Evolutionary conservation across 1,140 invertebrate genomes (phyloP).

Genomic region (Ceratina japonica): DNA sequence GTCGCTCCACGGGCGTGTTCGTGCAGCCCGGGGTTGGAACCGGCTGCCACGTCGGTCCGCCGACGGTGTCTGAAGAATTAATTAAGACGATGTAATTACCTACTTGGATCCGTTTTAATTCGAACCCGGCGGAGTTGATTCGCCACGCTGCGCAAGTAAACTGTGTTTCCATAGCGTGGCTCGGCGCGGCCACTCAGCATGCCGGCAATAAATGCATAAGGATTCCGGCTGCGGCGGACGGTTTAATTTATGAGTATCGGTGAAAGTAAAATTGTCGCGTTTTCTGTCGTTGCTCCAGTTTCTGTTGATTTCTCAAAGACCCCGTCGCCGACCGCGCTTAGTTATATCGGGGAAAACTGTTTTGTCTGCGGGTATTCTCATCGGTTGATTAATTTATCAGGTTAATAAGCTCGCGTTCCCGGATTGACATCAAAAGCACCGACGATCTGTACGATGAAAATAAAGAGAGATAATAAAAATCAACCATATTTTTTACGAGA

Average conservation of each 20-base stretch:
- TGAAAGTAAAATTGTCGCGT: not conserved
- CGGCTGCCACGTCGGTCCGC: not conserved
- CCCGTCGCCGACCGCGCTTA: not conserved
- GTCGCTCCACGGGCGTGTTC: slow-evolving; percentile 7
- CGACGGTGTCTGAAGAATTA: slow-evolving; percentile 43
- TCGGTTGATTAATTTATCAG: not conserved
- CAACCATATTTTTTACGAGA: too few relatives aligned
- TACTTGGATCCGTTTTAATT: slow-evolving; percentile 41
- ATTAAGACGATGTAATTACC: slow-evolving; percentile 50
- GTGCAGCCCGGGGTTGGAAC: not conserved
- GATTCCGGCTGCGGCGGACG: not conserved
- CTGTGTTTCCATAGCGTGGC: not conserved
- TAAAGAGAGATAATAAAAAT: too few relatives aligned
- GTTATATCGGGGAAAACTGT: not conserved
- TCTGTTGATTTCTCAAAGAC: slow-evolving; percentile 2
- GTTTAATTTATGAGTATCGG: slow-evolving; percentile 21
- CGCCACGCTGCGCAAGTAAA: not conserved
- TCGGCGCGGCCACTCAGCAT: not conserved
- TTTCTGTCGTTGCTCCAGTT: not conserved
- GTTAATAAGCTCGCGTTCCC: not conserved
- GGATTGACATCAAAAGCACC: not conserved
- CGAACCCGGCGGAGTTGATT: slow-evolving; percentile 24
- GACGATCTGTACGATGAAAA: not conserved
- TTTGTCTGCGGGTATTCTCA: not conserved
- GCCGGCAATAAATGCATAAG: slow-evolving; percentile 9